phyloP scores from a whole-genome alignment of 2,888 invertebrate species.

The Panzeria rudis region DNA sequence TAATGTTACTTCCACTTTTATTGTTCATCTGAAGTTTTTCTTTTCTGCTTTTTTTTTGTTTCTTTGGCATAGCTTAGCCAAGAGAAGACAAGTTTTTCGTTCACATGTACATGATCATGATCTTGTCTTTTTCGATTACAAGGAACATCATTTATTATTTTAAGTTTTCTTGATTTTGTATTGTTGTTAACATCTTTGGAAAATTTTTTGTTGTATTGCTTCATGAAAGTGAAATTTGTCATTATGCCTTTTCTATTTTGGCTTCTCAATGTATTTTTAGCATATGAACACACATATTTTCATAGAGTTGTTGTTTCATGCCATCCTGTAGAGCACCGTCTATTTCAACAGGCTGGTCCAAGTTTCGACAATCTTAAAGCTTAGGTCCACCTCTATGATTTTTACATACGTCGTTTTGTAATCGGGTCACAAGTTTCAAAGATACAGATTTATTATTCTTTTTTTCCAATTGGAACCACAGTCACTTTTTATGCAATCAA shows the following conservation, averaged over 20 bases:
- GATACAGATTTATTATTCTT: too few species aligned
- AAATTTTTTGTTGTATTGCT: slow-evolving; percentile 25
- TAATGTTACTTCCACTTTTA: slow-evolving; percentile 65
- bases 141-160: slow-evolving; percentile 59
- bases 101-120: slow-evolving; percentile 60
- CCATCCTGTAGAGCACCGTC: too few species aligned
- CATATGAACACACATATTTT: neutral
- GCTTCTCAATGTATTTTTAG: slow-evolving; percentile 19
- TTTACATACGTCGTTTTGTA: too few species aligned
- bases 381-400: too few species aligned
- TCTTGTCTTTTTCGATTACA: slow-evolving; percentile 63
- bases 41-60: neutral
- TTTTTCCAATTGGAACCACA: too few species aligned
- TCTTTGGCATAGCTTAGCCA: neutral
- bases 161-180: slow-evolving; percentile 28
- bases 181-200: slow-evolving; percentile 38
- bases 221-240: slow-evolving; percentile 66
- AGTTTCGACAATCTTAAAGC: too few species aligned
- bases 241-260: neutral
- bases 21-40: slow-evolving; percentile 25
- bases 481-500: too few species aligned
- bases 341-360: too few species aligned
- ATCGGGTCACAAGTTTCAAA: too few species aligned
- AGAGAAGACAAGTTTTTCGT: slow-evolving; percentile 43
- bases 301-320: slow-evolving; percentile 27